Evolutionary conservation across 1,140 invertebrate species (phyloP).

Genomic region (Zaprionus africanus): DNA sequence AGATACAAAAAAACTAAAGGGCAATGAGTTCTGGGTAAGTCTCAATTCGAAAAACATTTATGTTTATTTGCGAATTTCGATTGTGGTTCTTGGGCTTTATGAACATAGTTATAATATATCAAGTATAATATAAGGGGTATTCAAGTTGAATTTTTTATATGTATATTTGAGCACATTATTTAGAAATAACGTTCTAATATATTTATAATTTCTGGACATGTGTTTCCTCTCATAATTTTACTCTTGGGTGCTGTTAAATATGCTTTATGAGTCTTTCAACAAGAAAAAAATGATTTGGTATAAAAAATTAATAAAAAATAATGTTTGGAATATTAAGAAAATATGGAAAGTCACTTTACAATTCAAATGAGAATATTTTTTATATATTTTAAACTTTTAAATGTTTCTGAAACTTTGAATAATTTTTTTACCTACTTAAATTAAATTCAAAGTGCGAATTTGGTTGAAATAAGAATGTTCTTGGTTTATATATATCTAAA

Average conservation of each 20-base stretch:
- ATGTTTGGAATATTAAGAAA: not conserved
- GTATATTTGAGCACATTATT: not conserved
- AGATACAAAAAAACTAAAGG: constrained; percentile 32
- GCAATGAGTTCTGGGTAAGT: constrained; percentile 74
- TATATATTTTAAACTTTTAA: no score
- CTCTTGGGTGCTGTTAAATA: not conserved
- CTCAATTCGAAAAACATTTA: not conserved
- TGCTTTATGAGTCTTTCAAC: not conserved
- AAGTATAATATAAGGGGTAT: not conserved
- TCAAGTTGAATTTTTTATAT: not conserved
- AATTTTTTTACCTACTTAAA: no score
- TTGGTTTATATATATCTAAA: not conserved
- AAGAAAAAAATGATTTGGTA: not conserved
- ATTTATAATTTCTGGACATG: not conserved
- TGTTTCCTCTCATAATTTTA: constrained; percentile 7
- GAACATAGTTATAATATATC: not conserved
- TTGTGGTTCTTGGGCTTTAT: not conserved
- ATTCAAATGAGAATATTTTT: no score
- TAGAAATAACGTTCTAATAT: not conserved
- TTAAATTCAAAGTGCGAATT: no score
- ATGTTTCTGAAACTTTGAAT: no score
- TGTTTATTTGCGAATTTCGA: not conserved
- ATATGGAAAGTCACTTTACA: not conserved
- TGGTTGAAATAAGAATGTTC: not conserved
- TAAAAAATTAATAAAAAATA: not conserved